Base-by-base conservation (phyloP, 2,113 vertebrate species). In the Ceyx melanurus region DNA sequence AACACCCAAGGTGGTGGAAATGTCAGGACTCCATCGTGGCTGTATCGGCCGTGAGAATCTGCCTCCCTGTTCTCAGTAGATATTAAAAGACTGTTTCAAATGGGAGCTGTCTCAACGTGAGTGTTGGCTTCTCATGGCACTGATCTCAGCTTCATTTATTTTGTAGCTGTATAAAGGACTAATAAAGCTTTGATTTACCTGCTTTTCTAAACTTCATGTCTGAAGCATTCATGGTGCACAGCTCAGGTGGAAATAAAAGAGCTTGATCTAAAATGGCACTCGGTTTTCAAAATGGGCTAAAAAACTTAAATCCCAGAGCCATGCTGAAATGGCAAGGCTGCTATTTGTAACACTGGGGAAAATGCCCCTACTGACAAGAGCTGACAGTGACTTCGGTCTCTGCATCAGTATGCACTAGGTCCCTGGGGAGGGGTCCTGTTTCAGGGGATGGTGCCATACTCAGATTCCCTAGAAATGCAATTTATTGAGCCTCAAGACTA, bases 361-460 rank as follows among this genome's bases (percentile, higher is more conserved):
- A 60, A 42, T 8, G 37, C 11, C 3, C 29, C 2, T 1, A 29
- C 21, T 19, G 1, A 20, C 60, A 76, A 25, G 28, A 35, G 21
- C 33, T 19, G 0, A 11, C 3, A 2, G 21, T 16, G 53, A 5
- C 64, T 21, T 40, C 1, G 12, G 28, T 46, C 66, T 67, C 48
- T n/a, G n/a, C 18, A 4, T 15, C 67, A 8, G 25, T 2, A 50
- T 6, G 18, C 18, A 18, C 56, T 0, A 2, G 22, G 46, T 31
- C 31, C 82, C 50, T n/a, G 50, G 18, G 26, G 11, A 48, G 22
- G 67, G 42, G n/a, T 70, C 68, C 62, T 70, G 68, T 54, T 78
- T 25, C 0, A 21, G 40, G 62, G 2, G 28, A 40, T 0, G 1
- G 9, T 45, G 57, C 50, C 2, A 0, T 28, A 2, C 57, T 33